These are phyloP conservation scores for Tragopan temminckii DNA, from an alignment of 2,797 vertebrate genomes.

Conservation along the genomic window DNA sequence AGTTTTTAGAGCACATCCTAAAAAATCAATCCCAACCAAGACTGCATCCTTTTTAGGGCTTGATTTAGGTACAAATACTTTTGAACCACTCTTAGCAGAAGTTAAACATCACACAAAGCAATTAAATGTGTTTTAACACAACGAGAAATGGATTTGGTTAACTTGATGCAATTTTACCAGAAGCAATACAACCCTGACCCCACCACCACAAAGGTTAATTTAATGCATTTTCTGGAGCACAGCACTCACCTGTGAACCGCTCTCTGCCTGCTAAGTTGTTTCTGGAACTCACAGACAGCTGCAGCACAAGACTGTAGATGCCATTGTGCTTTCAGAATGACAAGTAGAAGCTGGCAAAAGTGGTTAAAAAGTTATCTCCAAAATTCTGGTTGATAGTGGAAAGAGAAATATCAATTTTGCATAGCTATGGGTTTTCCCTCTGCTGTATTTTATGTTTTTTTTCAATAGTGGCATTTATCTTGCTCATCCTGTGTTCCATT, in stretches of 20 bases:
- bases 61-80: background rate
- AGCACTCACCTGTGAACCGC: rapidly evolving
- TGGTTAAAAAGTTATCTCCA: background rate
- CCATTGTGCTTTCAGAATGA: background rate
- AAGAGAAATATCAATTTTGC: background rate
- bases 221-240: background rate
- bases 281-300: background rate
- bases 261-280: background rate
- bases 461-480: background rate
- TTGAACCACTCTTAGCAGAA: background rate
- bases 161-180: background rate
- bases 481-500: background rate
- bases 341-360: rapidly evolving
- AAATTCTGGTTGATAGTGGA: background rate
- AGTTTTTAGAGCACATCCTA: background rate
- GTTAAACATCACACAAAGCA: background rate
- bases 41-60: background rate
- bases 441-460: background rate
- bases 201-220: background rate
- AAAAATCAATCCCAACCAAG: background rate
- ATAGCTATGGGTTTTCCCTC: too few species aligned
- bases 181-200: background rate
- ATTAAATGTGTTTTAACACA: background rate
- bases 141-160: background rate
- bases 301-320: background rate